Base-by-base conservation (phyloP, 1,140 invertebrate species). In the Papilio dardanus region DNA sequence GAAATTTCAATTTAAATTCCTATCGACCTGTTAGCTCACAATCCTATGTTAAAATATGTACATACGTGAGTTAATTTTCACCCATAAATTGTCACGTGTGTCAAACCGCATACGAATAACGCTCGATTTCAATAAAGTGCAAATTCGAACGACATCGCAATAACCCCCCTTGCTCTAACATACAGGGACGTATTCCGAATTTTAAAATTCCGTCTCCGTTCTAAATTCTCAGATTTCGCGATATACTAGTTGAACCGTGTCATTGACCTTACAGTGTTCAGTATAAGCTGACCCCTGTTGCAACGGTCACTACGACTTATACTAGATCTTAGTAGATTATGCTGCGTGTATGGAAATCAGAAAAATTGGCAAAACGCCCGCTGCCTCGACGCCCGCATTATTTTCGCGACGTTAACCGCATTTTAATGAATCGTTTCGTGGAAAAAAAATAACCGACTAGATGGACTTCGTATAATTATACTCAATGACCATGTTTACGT, bases 351-450 rank as follows among this genome's bases (percentile, higher is more conserved):
- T 69, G 67, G 67, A 69, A 69, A 69, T 69, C 31, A 69, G 67
- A 69, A 69, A 69, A 69, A 69, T 69, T 69, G 67, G 67, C 67
- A 69, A 21, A 40, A 69, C 19, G 67, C 67, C 67, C 67, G 67
- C 67, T 40, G 67, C 67, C 67, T 40, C 67, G 67, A 35, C 67
- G 31, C 66, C 30, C 66, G 66, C 67, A 14, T 69, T 69, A 69
- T 40, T 37, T 69, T 69, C 67, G 67, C 67, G 21, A 69, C 67
- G 67, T 69, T 69, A 69, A 40, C 67, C 67, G 67, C 67, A 69
- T 69, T 69, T 69, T 69, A 69, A 69, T 69, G 67, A 69, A 69
- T 69, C 67, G n/a, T 42, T 69, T 69, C 67, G 67, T 69, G 33
- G 35, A 69, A 69, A 40, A 67, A 67, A 69, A 42, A 69, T 37